A percentile compares a stretch with the other conserved stretches of the same genome.
These are phyloP conservation scores for Ibycter americanus DNA, from an alignment of 2,797 vertebrate genomes.

Conservation along the genomic window DNA sequence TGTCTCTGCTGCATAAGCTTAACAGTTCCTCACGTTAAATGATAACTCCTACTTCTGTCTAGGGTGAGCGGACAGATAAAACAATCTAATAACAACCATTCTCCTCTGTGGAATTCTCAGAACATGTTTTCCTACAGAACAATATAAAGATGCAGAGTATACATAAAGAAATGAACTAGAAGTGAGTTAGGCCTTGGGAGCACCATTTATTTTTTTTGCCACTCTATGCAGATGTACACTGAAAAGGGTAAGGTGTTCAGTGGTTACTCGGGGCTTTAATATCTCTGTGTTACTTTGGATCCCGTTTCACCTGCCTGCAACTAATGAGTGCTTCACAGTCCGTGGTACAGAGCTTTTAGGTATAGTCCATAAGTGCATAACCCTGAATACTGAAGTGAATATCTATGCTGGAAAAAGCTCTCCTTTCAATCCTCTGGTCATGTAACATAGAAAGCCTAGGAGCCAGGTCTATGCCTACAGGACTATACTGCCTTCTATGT, in stretches of 20 bases:
- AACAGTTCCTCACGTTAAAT: neutral
- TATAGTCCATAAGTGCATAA: neutral
- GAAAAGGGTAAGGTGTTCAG: neutral
- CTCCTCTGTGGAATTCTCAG: neutral
- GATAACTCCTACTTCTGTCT: neutral
- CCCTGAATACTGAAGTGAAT: neutral
- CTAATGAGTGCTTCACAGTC: neutral
- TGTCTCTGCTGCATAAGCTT: neutral
- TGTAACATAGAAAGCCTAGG: neutral
- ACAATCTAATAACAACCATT: neutral
- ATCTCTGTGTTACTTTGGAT: neutral
- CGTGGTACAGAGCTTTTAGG: neutral
- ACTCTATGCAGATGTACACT: accelerated
- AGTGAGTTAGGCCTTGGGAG: neutral
- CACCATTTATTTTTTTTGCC: neutral
- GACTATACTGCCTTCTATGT: neutral
- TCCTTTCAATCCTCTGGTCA: neutral
- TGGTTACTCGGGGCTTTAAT: neutral
- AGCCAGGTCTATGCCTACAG: neutral
- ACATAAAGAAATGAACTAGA: neutral
- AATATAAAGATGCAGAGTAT: neutral
- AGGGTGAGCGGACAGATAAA: neutral
- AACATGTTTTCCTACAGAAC: neutral
- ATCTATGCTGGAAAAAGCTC: neutral
- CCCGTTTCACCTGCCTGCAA: neutral